A percentile compares a stretch with the other conserved stretches of the same genome.
Conservation (phyloP, 2,113 vertebrate species). For the Chionomys nivalis region DNA sequence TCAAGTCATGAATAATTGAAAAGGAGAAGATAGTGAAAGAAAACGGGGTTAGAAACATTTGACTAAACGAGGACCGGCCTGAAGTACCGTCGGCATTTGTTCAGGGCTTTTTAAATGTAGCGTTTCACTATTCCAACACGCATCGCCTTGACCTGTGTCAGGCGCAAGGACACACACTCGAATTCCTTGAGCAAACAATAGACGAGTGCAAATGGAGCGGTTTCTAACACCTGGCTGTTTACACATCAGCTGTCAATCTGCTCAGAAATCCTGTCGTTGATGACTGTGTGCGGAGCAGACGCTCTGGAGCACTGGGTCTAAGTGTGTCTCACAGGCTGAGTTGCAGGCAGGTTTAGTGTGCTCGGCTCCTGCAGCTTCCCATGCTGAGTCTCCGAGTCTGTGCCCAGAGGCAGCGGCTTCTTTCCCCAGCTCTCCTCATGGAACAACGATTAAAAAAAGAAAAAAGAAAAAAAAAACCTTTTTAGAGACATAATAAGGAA, state of each 20-base stretch:
- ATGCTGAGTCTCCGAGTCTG: slow-evolving; percentile 5
- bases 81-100: neutral
- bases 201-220: neutral
- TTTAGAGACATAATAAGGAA: slow-evolving; percentile 55
- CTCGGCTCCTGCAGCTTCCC: neutral
- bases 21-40: neutral
- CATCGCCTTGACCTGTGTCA: neutral
- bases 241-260: slow-evolving; percentile 28
- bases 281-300: slow-evolving; percentile 37
- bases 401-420: neutral
- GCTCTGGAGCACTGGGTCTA: neutral
- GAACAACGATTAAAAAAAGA: slow-evolving; percentile 14
- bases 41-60: neutral
- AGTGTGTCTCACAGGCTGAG: neutral
- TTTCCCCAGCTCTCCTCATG: neutral
- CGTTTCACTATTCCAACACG: neutral
- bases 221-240: slow-evolving; percentile 22
- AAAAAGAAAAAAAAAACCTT: neutral
- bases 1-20: slow-evolving; percentile 1
- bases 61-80: neutral
- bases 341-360: accelerated
- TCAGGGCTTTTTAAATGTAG: slow-evolving; percentile 1
- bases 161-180: neutral
- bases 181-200: slow-evolving; percentile 61
- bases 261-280: neutral